Percentiles rank a stretch among this genome's conserved stretches.
These are phyloP conservation scores for Ctenoplectra terminalis DNA, from an alignment of 1,140 invertebrate genomes.

Conservation along the genomic window DNA sequence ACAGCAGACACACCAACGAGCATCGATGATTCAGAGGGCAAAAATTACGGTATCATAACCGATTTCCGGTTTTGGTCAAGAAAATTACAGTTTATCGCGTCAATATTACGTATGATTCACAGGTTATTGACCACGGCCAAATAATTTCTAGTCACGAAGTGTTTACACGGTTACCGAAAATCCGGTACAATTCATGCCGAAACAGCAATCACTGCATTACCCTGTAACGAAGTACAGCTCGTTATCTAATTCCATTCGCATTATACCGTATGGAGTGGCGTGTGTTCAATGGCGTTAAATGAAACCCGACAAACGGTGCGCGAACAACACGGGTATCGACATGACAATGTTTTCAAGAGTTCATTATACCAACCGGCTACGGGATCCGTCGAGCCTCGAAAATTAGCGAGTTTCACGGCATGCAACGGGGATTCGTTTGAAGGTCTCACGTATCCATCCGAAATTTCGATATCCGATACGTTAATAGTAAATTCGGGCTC, in stretches of 20 bases:
- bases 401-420: slow-evolving; percentile 32
- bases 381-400: slow-evolving; percentile 14
- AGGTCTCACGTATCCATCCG: slow-evolving; percentile 8
- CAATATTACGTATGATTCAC: slow-evolving; percentile 1
- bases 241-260: slow-evolving; percentile 65
- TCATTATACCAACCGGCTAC: not conserved
- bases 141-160: slow-evolving; percentile 33
- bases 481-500: slow-evolving; percentile 46
- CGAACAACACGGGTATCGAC: slow-evolving; percentile 50
- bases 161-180: slow-evolving; percentile 42
- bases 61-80: not conserved
- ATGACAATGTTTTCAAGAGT: slow-evolving; percentile 48
- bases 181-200: slow-evolving; percentile 23
- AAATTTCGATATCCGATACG: slow-evolving; percentile 54
- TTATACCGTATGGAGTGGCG: slow-evolving; percentile 56
- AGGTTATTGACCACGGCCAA: not conserved
- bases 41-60: not conserved
- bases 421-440: not conserved
- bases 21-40: not conserved
- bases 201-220: slow-evolving; percentile 55
- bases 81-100: not conserved
- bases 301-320: slow-evolving; percentile 58
- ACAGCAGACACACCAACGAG: not conserved
- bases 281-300: slow-evolving; percentile 57
- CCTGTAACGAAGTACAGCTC: slow-evolving; percentile 59